Percentiles rank a stretch among this genome's conserved stretches.
These are phyloP conservation scores for Dione vanillae DNA, from an alignment of 2,888 invertebrate genomes.

Conservation along the genomic window DNA sequence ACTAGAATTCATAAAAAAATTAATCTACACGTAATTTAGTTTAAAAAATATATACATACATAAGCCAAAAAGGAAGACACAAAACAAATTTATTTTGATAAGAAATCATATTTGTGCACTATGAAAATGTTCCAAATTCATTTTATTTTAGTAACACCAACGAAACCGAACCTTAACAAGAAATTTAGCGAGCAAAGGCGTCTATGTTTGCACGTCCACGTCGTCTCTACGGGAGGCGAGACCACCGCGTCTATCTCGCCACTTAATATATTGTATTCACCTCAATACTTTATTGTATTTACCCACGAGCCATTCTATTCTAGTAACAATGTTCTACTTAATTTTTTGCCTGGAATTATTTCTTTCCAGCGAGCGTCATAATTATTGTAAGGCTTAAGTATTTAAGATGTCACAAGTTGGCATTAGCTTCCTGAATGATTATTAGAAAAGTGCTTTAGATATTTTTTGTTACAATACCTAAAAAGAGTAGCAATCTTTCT, in stretches of 20 bases:
- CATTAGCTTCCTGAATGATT: slow-evolving; percentile 12
- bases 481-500: no score
- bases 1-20: no score
- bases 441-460: not conserved
- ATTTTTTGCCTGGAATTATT: slow-evolving; percentile 32
- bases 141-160: not conserved
- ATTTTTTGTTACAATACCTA: not conserved
- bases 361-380: slow-evolving; percentile 23
- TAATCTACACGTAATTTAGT: no score
- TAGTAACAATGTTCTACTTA: slow-evolving; percentile 38
- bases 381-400: slow-evolving; percentile 17
- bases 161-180: slow-evolving; percentile 56
- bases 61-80: not conserved
- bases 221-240: slow-evolving; percentile 66
- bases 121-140: not conserved
- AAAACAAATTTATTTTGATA: not conserved
- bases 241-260: slow-evolving; percentile 55
- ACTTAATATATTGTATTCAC: slow-evolving; percentile 56
- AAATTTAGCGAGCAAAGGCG: slow-evolving; percentile 65
- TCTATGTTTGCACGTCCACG: slow-evolving; percentile 72
- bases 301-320: slow-evolving; percentile 38
- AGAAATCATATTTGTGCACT: not conserved
- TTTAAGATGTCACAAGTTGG: slow-evolving; percentile 22
- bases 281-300: slow-evolving; percentile 47
- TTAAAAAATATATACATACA: not conserved